A percentile compares a stretch with the other conserved stretches of the same genome.
Evolutionary conservation across 2,113 vertebrate genomes (phyloP).

Genomic region (Rhineura floridana): DNA sequence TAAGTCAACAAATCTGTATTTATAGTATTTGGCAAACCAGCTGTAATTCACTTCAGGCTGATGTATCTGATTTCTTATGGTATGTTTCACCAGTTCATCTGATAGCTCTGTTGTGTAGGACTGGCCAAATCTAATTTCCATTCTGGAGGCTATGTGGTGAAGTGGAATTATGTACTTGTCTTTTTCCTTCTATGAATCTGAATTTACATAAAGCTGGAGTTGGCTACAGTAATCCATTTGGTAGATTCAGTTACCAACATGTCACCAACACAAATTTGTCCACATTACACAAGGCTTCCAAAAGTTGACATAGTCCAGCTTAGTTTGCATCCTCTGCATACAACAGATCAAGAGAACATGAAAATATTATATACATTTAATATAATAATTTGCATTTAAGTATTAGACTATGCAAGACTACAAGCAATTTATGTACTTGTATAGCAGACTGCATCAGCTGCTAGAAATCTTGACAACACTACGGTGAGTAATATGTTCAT

Average conservation of each 20-base stretch:
- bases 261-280: conserved; percentile 57
- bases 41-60: conserved; percentile 65
- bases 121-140: conserved; percentile 68
- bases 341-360: conserved; percentile 14
- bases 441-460: background rate
- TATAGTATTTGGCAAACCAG: conserved; percentile 69
- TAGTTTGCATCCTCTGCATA: conserved; percentile 39
- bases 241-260: conserved; percentile 56
- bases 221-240: conserved; percentile 55
- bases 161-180: conserved; percentile 54
- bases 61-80: conserved; percentile 61
- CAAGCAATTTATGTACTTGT: conserved; percentile 2
- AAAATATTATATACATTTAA: conserved; percentile 26
- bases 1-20: conserved; percentile 62
- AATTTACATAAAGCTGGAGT: conserved; percentile 45
- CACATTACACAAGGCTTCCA: conserved; percentile 19
- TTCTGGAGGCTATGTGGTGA: conserved; percentile 59
- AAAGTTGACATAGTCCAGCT: conserved; percentile 46
- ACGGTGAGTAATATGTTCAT: background rate
- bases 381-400: conserved; percentile 25
- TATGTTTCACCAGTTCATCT: conserved; percentile 65
- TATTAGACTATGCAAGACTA: conserved; percentile 11
- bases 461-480: background rate
- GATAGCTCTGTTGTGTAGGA: conserved; percentile 63
- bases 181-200: conserved; percentile 47